Base-by-base conservation (phyloP, 2,113 vertebrate genomes). In the Xerus inauris region DNA sequence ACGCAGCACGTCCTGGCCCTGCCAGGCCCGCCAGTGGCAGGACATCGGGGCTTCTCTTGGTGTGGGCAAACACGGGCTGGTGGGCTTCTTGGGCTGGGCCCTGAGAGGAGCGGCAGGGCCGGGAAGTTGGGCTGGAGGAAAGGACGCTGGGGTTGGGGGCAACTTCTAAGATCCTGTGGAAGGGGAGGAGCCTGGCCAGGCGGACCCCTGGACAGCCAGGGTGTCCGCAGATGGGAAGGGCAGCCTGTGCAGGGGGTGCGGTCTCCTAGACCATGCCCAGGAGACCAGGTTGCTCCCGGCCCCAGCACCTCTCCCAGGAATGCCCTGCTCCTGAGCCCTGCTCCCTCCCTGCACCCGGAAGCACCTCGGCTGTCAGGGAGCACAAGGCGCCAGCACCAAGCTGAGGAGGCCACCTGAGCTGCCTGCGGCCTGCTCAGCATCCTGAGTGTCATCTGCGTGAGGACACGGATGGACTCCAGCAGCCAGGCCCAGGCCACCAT, bases 1-100 rank as follows among this genome's bases (percentile, higher is more conserved):
- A 4, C 0, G 2, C 32, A 24, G n/a, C 1, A 1, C 35, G 0
- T 49, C n/a, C 30, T 19, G 65, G 65, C 16, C 6, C 51, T 17
- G 17, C 17, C 67, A 49, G 42, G 13, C 6, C 51, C 51, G 17
- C 17, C 67, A 49, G 42, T 20, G 42, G 42, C n/a, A 30, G 72
- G 26, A 49, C 7, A 3, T 9, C 35, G 0, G 75, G n/a, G 32
- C 30, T 17, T 64, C 54, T 64, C 54, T 30, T 19, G 40, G 40
- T 10, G 35, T 67, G 6, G 0, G 32, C 54, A 47, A n/a, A 62
- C 20, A 40, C 12, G 57, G 6, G 20, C 20, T 35, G n/a, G 38
- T 0, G 0, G 40, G 19, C 38, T 71, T 38, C 26, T 47, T 11
- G 47, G 47, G 47, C 47, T 8, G 47, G 47, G 8, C 47, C 47